Conservation (phyloP, 2,113 vertebrate species). For the Oryzias curvinotus region DNA sequence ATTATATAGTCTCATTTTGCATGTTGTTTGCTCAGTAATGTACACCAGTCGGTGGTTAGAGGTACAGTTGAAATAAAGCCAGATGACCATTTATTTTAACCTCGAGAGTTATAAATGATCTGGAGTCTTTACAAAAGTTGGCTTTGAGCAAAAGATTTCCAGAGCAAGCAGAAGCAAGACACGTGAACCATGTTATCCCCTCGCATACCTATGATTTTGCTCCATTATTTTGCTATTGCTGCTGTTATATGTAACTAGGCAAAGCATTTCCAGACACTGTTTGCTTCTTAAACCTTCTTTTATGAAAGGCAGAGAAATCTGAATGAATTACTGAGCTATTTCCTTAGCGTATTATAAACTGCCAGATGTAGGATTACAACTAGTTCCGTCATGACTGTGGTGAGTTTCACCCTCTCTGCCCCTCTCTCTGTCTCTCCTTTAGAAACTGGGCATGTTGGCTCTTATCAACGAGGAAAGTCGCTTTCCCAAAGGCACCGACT, state of each 20-base stretch:
- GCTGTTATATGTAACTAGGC: background rate
- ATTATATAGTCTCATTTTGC: conserved; percentile 61
- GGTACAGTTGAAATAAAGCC: conserved; percentile 31
- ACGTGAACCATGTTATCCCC: background rate
- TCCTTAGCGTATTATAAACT: conserved; percentile 44
- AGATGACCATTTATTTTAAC: conserved; percentile 48
- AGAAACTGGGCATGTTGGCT: conserved; percentile 92
- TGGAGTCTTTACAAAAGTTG: conserved; percentile 19
- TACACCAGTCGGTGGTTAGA: conserved; percentile 47
- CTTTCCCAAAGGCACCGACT: conserved; percentile 94
- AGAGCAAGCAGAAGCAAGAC: conserved; percentile 1
- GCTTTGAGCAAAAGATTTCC: conserved; percentile 9
- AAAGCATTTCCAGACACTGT: conserved; percentile 3
- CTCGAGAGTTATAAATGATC: conserved; percentile 28
- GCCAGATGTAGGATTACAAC: conserved; percentile 56
- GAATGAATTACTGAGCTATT: conserved; percentile 31
- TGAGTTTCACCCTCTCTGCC: conserved; percentile 40
- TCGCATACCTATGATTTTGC: conserved; percentile 1
- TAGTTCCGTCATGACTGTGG: conserved; percentile 49
- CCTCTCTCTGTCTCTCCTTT: conserved; percentile 52
- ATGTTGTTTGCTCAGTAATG: conserved; percentile 62
- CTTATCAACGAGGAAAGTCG: conserved; percentile 93
- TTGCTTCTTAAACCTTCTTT: conserved; percentile 16
- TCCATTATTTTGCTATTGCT: conserved; percentile 8
- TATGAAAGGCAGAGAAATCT: conserved; percentile 14